These are phyloP conservation scores for Malurus alboscapulatus DNA, from an alignment of 2,113 vertebrate genomes.

Conservation along the genomic window DNA sequence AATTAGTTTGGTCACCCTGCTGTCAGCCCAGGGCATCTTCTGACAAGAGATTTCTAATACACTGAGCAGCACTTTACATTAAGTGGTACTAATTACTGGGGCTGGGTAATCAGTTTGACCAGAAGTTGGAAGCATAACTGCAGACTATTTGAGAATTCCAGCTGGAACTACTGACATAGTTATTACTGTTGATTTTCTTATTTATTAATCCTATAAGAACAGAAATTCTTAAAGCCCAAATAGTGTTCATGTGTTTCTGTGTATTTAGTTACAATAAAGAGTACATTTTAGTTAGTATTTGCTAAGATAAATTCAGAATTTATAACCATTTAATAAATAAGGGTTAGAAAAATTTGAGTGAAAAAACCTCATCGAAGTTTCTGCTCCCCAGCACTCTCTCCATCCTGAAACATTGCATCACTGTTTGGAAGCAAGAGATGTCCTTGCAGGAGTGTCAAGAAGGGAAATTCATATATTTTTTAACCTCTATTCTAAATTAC, in stretches of 20 bases:
- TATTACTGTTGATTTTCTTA: not conserved
- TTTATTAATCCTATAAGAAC: not conserved
- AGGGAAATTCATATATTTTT: not conserved
- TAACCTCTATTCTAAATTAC: not conserved
- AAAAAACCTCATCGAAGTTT: not conserved
- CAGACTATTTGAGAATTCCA: slow-evolving; percentile 13
- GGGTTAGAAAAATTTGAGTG: not conserved
- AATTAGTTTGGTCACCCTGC: slow-evolving; percentile 68
- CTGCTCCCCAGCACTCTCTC: not conserved
- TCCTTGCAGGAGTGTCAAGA: not conserved
- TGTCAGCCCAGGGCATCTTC: slow-evolving; percentile 65
- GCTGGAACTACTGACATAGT: not conserved
- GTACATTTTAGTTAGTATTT: not conserved
- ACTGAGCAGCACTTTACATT: slow-evolving; percentile 55
- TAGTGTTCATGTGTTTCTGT: not conserved
- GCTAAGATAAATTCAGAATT: not conserved
- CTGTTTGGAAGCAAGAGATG: not conserved
- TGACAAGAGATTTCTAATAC: slow-evolving; percentile 66
- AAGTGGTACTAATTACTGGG: slow-evolving; percentile 61
- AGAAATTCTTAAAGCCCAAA: not conserved
- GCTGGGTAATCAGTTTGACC: slow-evolving; percentile 54
- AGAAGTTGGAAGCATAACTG: slow-evolving; percentile 7
- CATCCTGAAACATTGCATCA: not conserved
- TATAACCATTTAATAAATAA: not conserved
- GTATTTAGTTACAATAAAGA: not conserved